Evolutionary conservation across 1,140 invertebrate genomes (phyloP), one percentile per base, ranked within the genome.

Genomic region (Sitophilus oryzae): DNA sequence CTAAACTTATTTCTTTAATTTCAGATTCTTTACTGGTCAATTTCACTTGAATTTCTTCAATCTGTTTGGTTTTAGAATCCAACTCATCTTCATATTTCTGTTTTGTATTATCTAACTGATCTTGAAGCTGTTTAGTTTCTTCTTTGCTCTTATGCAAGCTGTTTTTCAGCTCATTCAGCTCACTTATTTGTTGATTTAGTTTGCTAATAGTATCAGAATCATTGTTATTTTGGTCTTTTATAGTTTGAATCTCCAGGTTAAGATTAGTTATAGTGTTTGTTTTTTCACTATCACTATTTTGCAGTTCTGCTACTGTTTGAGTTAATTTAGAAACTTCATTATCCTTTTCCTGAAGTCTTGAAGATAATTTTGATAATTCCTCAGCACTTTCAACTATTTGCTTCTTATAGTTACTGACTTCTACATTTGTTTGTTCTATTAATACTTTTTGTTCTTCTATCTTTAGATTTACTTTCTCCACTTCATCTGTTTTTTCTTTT

Each of bases 281-380:
- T 1, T 34, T 42, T 9, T 30, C 25, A 42, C 16, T 42, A 2
- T 23, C n/a, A 18, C 14, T 14, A 11, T 8, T 15, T 38, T 52
- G 43, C 22, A 49, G 41, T 36, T 45, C 16, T n/a, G 21, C 19
- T 25, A 40, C 18, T 18, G 41, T 18, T 15, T 41, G 37, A 10
- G 9, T 40, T 16, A 46, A 25, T 16, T 35, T 36, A 5, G 14
- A 11, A 3, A 62, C 35, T 38, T 63, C 53, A 51, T 65, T 55
- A 55, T 76, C 74, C 56, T 73, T 64, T 60, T 75, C 71, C 44
- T 75, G 70, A 5, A 74, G 70, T 56, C 77, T 74, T 48, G 64
- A 68, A 22, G 65, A 72, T 35, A 76, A 59, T 64, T 73, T 70
- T 53, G 71, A 68, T 38, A 83, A 65, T 41, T 76, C 65, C 73